These are phyloP conservation scores for Limnephilus rhombicus DNA, from an alignment of 2,888 invertebrate species.

Conservation along the genomic window DNA sequence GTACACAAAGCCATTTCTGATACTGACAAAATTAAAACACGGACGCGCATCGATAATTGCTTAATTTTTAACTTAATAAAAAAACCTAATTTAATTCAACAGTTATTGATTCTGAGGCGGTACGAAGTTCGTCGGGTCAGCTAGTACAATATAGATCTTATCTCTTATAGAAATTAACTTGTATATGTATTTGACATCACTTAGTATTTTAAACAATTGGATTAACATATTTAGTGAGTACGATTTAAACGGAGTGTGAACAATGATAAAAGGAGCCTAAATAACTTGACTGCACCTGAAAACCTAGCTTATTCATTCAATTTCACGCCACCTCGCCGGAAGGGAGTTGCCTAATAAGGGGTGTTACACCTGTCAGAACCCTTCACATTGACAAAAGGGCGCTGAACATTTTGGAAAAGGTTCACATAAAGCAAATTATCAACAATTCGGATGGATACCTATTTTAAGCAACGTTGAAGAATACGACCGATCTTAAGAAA, in stretches of 20 bases:
- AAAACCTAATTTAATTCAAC: too few relatives aligned
- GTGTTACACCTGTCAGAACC: conserved; percentile 35
- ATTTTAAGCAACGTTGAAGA: not conserved
- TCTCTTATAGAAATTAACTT: not conserved
- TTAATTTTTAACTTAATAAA: too few relatives aligned
- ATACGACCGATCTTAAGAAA: not conserved
- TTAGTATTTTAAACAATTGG: not conserved
- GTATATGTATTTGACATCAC: not conserved
- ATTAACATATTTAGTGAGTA: not conserved
- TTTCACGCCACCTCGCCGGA: conserved; percentile 45
- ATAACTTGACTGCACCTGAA: conserved; percentile 33
- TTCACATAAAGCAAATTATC: conserved; percentile 17
- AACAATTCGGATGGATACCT: not conserved
- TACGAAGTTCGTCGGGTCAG: too few relatives aligned
- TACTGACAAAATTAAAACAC: too few relatives aligned
- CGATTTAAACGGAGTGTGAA: not conserved
- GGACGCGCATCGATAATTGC: too few relatives aligned
- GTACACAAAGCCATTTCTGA: too few relatives aligned
- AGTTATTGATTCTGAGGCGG: too few relatives aligned
- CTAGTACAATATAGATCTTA: not conserved
- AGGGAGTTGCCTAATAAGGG: conserved; percentile 23
- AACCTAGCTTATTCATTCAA: conserved; percentile 39
- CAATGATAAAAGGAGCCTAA: conserved; percentile 3
- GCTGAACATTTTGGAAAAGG: conserved; percentile 25
- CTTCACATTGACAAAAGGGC: conserved; percentile 26